Conservation (phyloP, 2,888 invertebrate species). For the Pollenia griseotomentosa region DNA sequence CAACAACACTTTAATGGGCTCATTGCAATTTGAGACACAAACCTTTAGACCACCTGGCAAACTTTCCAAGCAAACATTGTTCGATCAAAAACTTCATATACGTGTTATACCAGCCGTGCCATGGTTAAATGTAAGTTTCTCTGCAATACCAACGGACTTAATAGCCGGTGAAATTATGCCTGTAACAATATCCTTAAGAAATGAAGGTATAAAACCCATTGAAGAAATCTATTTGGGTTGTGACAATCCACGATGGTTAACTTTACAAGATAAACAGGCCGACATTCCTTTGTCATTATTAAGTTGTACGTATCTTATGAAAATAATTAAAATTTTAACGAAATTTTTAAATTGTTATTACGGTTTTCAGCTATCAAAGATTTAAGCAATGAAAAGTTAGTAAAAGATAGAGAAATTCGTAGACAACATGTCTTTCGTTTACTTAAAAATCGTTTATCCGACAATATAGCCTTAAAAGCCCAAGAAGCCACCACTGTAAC, state of each 20-base stretch:
- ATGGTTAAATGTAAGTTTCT: slow-evolving; percentile 90
- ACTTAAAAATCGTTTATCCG: slow-evolving; percentile 75
- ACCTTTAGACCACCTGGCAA: slow-evolving; percentile 79
- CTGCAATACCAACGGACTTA: slow-evolving; percentile 87
- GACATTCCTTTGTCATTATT: slow-evolving; percentile 82
- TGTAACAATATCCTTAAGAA: slow-evolving; percentile 87
- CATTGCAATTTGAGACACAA: slow-evolving; percentile 82
- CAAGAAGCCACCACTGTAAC: slow-evolving; percentile 81
- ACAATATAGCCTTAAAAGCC: slow-evolving; percentile 78
- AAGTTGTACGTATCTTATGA: slow-evolving; percentile 78
- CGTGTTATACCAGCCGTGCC: slow-evolving; percentile 92
- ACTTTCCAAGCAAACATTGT: slow-evolving; percentile 77
- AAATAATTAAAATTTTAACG: not conserved
- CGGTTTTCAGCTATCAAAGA: slow-evolving; percentile 79
- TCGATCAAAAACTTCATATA: slow-evolving; percentile 90
- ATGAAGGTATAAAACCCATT: slow-evolving; percentile 87
- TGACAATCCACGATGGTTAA: slow-evolving; percentile 83
- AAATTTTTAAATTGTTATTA: not conserved
- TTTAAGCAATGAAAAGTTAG: slow-evolving; percentile 82
- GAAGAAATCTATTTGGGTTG: slow-evolving; percentile 87
- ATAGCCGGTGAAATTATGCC: slow-evolving; percentile 89
- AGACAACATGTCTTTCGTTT: slow-evolving; percentile 83
- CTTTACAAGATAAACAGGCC: slow-evolving; percentile 80
- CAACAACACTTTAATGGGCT: slow-evolving; percentile 79
- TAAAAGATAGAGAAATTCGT: slow-evolving; percentile 83